phyloP scores from a whole-genome alignment of 92 coral and sea anemone genomes.

The Phymanthus crucifer region DNA sequence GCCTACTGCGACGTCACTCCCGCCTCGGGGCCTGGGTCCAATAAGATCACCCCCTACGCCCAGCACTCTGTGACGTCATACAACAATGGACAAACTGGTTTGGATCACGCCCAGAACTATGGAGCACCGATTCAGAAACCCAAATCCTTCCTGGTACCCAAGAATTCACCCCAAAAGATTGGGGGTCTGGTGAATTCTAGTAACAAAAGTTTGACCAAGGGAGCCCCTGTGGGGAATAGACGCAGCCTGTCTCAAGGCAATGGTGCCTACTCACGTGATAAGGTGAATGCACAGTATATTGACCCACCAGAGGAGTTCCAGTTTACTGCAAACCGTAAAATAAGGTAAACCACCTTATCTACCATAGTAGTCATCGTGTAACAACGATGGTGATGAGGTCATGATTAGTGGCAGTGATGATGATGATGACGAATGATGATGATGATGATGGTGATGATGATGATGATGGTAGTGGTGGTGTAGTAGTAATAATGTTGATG shows the following conservation, averaged over 20 bases:
- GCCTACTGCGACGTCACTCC: constrained; percentile 99
- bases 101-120: constrained; percentile 64
- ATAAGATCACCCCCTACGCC: constrained; percentile 96
- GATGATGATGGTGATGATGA: not conserved
- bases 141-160: constrained; percentile 76
- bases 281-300: constrained; percentile 84
- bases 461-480: not conserved
- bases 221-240: constrained; percentile 37
- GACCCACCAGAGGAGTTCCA: constrained; percentile 99
- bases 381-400: not conserved
- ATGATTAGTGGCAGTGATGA: not conserved
- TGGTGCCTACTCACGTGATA: constrained; percentile 48
- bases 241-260: constrained; percentile 59
- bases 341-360: constrained; percentile 57
- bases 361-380: not conserved
- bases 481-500: not conserved
- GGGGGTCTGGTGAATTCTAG: constrained; percentile 32
- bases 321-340: constrained; percentile 74
- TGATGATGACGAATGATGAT: not conserved
- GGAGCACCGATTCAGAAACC: constrained; percentile 38
- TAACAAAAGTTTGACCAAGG: constrained; percentile 24
- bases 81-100: constrained; percentile 77
- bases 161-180: constrained; percentile 49
- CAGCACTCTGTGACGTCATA: constrained; percentile 98
- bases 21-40: constrained; percentile 91